Base-by-base conservation (phyloP, 1,140 invertebrate genomes). In the Drosophila novamexicana region DNA sequence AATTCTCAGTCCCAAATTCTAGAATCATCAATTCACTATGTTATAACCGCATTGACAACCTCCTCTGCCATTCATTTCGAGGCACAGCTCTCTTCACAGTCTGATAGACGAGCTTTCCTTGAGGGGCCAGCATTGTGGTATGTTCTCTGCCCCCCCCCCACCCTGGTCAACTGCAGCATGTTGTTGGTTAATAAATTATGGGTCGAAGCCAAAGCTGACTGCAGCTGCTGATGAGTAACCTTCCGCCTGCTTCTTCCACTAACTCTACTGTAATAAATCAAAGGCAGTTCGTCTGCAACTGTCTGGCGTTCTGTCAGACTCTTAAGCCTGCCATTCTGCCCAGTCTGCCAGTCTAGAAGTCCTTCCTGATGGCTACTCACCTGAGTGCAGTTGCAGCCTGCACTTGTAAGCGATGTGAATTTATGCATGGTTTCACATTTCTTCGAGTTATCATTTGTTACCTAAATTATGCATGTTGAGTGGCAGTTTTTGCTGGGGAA, bases 401-500 rank as follows among this genome's bases (percentile, higher is more conserved):
- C 71, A 84, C 69, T 77, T 75, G 70, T 45, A 54, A 75, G 77
- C 75, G 61, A 64, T 50, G 63, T 22, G 83, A 89, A 88, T 88
- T 89, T 88, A 89, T 88, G 83, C 83, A 80, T 89, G 83, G 84
- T 44, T 88, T 90, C 84, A 89, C 76, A 88, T 88, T 89, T 88
- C 84, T 89, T 89, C 85, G 84, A 88, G 84, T 89, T 88, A 89
- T 89, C 84, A 88, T 88, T 88, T 88, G 80, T 89, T 89, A 88
- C 84, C 53, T 88, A 84, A 88, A 88, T 89, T 88, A 89, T 88
- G 82, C 83, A 85, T 84, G 83, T 89, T 88, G 83, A 89, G 80
- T 83, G 81, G 65, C 58, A 82, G 84, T 79, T 89, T 86, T 83
- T 83, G 83, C 37, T 89, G 66, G 68, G 56, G 62, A 77, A 79